Evolutionary conservation across 2,113 vertebrate genomes (phyloP).

Genomic region (Ageneiosus marmoratus): DNA sequence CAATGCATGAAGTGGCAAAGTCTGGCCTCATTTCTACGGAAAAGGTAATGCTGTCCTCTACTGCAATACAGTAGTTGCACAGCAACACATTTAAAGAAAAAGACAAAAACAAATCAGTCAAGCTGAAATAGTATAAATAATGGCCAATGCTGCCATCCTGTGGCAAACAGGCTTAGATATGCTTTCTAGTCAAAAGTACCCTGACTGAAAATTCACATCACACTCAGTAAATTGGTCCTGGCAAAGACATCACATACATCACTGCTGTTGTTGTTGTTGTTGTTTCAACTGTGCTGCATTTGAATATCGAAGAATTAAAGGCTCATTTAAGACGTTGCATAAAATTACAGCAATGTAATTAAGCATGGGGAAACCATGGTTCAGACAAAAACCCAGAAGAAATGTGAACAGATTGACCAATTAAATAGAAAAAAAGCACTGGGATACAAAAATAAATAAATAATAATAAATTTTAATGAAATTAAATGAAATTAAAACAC

Average conservation of each 20-base stretch:
- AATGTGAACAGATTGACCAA: neutral
- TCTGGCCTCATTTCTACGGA: neutral
- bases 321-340: slow-evolving; percentile 52
- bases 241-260: neutral
- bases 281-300: neutral
- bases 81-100: neutral
- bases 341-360: neutral
- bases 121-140: neutral
- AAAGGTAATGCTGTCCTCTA: neutral
- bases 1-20: neutral
- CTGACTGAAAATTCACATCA: neutral
- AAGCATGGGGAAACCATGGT: neutral
- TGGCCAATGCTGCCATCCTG: slow-evolving; percentile 62
- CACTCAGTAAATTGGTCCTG: neutral
- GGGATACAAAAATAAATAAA: neutral
- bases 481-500: neutral
- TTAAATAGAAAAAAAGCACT: neutral
- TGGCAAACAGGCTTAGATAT: slow-evolving; percentile 42
- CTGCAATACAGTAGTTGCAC: neutral
- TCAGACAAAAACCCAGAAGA: neutral
- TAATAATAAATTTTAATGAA: too few species aligned
- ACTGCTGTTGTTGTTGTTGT: neutral
- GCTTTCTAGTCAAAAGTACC: neutral
- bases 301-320: neutral
- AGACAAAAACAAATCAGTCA: neutral